A percentile compares a stretch with the other conserved stretches of the same genome.
These are phyloP conservation scores for Drosophila pallidifrons DNA, from an alignment of 1,140 invertebrate genomes.

Conservation along the genomic window DNA sequence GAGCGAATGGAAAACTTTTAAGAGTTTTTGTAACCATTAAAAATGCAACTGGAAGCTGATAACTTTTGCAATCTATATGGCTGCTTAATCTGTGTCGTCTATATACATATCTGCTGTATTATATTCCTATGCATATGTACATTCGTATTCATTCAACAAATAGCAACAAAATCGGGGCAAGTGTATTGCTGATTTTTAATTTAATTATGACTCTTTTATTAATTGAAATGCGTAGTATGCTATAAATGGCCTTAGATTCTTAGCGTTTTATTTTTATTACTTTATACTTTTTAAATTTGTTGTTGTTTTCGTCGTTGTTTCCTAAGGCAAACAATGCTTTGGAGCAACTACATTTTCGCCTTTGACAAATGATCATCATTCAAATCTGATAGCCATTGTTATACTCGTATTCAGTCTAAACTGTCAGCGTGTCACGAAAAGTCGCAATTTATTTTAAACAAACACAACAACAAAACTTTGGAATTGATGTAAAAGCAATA, in stretches of 20 bases:
- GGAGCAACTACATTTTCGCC: constrained; percentile 1
- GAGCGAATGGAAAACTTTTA: constrained; percentile 34
- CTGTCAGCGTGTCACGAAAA: constrained; percentile 43
- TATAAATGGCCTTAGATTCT: constrained; percentile 45
- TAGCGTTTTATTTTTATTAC: neutral
- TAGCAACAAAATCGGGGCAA: neutral
- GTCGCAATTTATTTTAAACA: constrained; percentile 32
- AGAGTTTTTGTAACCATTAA: constrained; percentile 43
- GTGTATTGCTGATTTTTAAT: constrained; percentile 56
- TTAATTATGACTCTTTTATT: constrained; percentile 80
- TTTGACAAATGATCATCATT: constrained; percentile 27
- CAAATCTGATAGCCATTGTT: constrained; percentile 41
- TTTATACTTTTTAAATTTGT: constrained; percentile 20
- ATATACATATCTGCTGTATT: constrained; percentile 15
- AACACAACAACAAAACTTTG: neutral
- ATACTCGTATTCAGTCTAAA: constrained; percentile 47
- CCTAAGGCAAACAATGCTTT: constrained; percentile 42
- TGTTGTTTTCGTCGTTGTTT: constrained; percentile 3
- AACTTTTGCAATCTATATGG: constrained; percentile 69
- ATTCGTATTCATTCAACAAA: neutral
- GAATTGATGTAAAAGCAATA: neutral
- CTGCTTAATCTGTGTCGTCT: constrained; percentile 47
- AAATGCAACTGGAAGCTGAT: constrained; percentile 62
- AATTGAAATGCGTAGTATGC: constrained; percentile 71
- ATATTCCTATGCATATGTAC: constrained; percentile 5